Conservation (phyloP, 2,113 vertebrate genomes). For the Cairina moschata region DNA sequence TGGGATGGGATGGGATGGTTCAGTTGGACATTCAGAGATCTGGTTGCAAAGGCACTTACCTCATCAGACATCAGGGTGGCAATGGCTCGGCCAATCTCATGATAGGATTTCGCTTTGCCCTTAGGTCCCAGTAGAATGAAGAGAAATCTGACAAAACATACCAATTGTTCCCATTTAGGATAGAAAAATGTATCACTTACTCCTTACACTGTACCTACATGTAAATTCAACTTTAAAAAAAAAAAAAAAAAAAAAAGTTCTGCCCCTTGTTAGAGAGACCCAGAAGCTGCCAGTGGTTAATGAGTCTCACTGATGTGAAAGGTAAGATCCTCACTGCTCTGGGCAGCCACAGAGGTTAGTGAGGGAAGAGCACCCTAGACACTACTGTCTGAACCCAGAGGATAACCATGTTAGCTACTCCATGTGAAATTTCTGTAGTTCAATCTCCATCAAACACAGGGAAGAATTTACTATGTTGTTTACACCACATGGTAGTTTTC, state of each 20-base stretch:
- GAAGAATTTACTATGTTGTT: not conserved
- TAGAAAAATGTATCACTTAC: not conserved
- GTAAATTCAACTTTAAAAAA: not conserved
- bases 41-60: constrained; percentile 72
- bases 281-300: not conserved
- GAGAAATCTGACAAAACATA: constrained; percentile 85
- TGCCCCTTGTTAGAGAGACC: not conserved
- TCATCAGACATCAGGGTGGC: constrained; percentile 98
- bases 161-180: not conserved
- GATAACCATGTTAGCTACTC: not conserved
- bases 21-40: not conserved
- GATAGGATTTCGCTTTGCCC: constrained; percentile 97
- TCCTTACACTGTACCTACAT: not conserved
- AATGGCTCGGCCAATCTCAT: constrained; percentile 96
- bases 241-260: not conserved
- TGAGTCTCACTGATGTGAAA: not conserved
- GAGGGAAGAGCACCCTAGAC: not conserved
- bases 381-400: not conserved
- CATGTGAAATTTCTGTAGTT: not conserved
- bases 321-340: not conserved
- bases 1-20: not conserved
- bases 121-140: constrained; percentile 98
- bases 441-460: not conserved
- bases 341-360: not conserved
- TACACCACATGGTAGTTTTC: not conserved